Conservation (phyloP, 2,797 vertebrate genomes). For the Ctenosaura bakeri region DNA sequence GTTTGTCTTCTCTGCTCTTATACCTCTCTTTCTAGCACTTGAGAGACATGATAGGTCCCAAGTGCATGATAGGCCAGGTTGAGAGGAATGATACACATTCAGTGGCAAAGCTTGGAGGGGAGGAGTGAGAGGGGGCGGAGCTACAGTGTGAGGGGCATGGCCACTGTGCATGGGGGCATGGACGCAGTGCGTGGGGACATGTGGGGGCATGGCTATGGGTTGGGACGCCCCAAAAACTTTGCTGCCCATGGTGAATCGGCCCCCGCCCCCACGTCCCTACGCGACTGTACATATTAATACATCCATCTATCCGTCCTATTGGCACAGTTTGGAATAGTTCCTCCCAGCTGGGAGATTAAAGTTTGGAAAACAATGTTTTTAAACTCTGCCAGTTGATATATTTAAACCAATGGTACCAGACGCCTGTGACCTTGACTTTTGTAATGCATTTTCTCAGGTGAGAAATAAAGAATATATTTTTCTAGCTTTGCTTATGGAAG, state of each 20-base stretch:
- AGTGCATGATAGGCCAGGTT: neutral
- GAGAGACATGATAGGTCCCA: neutral
- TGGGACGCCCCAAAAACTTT: no score
- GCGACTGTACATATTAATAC: slow-evolving; percentile 28
- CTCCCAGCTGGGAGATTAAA: neutral
- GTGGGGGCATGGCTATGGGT: no score
- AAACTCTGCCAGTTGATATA: slow-evolving; percentile 34
- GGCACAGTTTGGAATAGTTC: neutral
- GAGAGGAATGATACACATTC: slow-evolving; percentile 53
- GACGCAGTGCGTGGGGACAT: no score
- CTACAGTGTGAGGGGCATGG: no score
- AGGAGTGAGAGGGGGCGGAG: no score
- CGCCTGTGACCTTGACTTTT: slow-evolving; percentile 50
- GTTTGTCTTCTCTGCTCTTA: neutral
- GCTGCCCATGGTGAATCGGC: no score
- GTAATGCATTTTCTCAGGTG: slow-evolving; percentile 53
- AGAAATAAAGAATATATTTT: slow-evolving; percentile 34
- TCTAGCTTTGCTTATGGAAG: slow-evolving; percentile 41
- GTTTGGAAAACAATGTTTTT: no score
- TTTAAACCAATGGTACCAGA: slow-evolving; percentile 75
- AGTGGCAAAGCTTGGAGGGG: no score
- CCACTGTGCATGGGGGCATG: no score
- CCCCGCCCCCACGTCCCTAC: no score
- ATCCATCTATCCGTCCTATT: slow-evolving; percentile 48
- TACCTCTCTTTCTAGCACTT: neutral